A percentile compares a stretch with the other conserved stretches of the same genome.
phyloP scores from a whole-genome alignment of 2,888 invertebrate genomes.

The Malachius bipustulatus region DNA sequence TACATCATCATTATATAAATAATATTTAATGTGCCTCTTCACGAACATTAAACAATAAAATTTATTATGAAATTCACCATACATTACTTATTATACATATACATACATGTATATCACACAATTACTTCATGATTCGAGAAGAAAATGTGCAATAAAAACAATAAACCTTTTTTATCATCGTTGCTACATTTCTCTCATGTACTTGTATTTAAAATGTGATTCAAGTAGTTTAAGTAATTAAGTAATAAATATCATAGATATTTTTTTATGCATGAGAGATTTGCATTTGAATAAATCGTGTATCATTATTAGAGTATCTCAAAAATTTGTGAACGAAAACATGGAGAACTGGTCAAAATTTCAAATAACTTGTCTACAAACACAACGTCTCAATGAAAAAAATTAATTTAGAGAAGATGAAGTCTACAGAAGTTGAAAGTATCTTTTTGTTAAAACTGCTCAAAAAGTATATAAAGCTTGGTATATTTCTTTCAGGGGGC shows the following conservation, averaged over 20 bases:
- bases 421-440: no score
- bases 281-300: conserved; percentile 22
- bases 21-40: conserved; percentile 36
- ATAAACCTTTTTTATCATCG: conserved; percentile 13
- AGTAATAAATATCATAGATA: conserved; percentile 35
- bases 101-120: conserved; percentile 21
- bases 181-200: conserved; percentile 30
- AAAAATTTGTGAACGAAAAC: conserved; percentile 11
- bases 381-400: no score
- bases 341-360: no score
- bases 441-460: no score
- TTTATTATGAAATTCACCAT: conserved; percentile 19
- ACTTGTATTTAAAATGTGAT: conserved; percentile 37
- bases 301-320: conserved; percentile 15
- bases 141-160: conserved; percentile 24
- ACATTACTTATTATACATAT: conserved; percentile 6
- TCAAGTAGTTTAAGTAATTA: conserved; percentile 33
- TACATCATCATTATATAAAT: conserved; percentile 24
- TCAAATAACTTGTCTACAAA: no score
- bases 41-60: conserved; percentile 29
- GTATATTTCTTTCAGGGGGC: no score
- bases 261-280: conserved; percentile 35
- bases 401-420: no score
- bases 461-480: no score
- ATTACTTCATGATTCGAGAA: conserved; percentile 20